phyloP scores from a whole-genome alignment of 2,888 invertebrate genomes.

The Pristionchus exspectatus region DNA sequence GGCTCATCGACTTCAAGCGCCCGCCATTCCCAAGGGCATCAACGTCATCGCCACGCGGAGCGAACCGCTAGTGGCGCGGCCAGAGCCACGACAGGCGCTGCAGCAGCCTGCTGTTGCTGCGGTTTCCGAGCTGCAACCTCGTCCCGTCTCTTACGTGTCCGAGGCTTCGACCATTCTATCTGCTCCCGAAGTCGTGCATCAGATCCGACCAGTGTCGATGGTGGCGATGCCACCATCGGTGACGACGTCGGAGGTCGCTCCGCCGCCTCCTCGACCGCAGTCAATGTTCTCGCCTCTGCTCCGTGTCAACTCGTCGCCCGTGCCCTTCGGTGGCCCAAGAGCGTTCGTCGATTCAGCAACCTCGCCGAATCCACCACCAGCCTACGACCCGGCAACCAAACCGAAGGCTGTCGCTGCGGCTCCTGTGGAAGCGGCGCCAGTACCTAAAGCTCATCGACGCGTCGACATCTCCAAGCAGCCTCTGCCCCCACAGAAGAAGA shows the following conservation, averaged over 20 bases:
- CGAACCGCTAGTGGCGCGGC: background rate
- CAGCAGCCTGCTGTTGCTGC: background rate
- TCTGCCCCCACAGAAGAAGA: constrained; percentile 14
- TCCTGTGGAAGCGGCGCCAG: background rate
- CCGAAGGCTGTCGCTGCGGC: background rate
- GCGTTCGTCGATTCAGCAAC: constrained; percentile 18
- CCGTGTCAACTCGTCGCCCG: constrained; percentile 4
- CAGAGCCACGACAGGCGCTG: too few species aligned
- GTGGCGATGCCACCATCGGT: background rate
- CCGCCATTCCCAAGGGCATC: constrained; percentile 46
- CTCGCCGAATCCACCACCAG: constrained; percentile 48
- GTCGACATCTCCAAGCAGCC: constrained; percentile 52
- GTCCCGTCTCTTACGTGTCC: constrained; percentile 44
- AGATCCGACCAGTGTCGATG: constrained; percentile 7
- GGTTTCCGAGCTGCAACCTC: background rate
- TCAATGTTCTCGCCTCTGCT: constrained; percentile 2
- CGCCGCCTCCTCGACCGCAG: background rate
- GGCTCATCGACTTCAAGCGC: constrained; percentile 17
- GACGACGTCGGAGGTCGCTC: background rate
- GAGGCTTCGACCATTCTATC: constrained; percentile 50
- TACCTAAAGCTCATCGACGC: background rate
- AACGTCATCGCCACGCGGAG: constrained; percentile 38
- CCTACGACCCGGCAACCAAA: constrained; percentile 45
- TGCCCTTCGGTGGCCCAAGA: constrained; percentile 34
- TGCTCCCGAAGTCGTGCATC: background rate